phyloP scores from a whole-genome alignment of 2,113 vertebrate genomes.

The Gnathonemus echidnorhynchus region DNA sequence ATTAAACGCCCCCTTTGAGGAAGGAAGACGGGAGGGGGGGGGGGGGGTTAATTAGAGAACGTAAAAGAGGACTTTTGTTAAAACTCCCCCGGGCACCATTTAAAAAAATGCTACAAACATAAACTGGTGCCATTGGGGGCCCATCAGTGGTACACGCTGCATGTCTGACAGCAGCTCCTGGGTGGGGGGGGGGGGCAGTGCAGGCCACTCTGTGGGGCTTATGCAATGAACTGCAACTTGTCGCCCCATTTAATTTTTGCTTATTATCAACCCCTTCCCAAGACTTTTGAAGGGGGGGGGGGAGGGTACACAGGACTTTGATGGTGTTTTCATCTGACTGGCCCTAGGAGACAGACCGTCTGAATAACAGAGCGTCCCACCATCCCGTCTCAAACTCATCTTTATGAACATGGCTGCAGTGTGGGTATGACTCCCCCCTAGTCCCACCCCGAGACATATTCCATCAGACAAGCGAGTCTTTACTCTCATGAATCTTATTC shows the following conservation, averaged over 20 bases:
- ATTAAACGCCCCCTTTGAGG: constrained; percentile 12
- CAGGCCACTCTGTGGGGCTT: constrained; percentile 39
- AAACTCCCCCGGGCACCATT: constrained; percentile 30
- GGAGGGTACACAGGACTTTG: not conserved
- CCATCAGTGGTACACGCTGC: not conserved
- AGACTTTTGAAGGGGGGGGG: not conserved
- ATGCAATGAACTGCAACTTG: constrained; percentile 51
- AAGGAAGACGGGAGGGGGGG: constrained; percentile 7
- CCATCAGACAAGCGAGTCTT: constrained; percentile 30
- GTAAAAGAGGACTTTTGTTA: constrained; percentile 26
- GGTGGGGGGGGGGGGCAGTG: not conserved
- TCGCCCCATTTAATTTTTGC: constrained; percentile 12
- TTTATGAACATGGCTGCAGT: not conserved
- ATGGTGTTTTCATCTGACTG: not conserved
- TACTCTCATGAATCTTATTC: constrained; percentile 34
- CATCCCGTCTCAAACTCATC: not conserved
- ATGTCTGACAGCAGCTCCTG: constrained; percentile 3
- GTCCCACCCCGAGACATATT: constrained; percentile 29
- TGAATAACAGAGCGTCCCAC: not conserved
- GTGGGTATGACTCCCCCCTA: constrained; percentile 8
- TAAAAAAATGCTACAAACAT: constrained; percentile 4
- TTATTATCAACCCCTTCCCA: not conserved
- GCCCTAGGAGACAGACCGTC: not conserved
- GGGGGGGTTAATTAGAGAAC: constrained; percentile 28
- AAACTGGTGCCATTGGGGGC: constrained; percentile 21